Evolutionary conservation across 1,140 invertebrate genomes (phyloP), one percentile per base, ranked within the genome.

Genomic region (Aphaenogaster rudis): DNA sequence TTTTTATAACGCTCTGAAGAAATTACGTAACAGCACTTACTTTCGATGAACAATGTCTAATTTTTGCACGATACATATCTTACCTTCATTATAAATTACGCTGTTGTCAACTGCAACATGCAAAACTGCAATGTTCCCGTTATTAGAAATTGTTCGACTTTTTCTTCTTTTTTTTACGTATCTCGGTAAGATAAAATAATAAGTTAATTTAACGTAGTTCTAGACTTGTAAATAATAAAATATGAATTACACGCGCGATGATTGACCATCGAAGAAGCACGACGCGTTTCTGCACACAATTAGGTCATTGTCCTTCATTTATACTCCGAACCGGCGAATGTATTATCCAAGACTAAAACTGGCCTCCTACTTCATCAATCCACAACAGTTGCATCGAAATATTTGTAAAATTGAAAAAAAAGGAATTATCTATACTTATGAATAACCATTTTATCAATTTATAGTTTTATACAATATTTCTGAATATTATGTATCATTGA

Each of bases 231-330:
- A 86, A 90, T 86, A 86, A 77, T 52, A 17, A 64, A 82, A 28
- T 52, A 78, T 42, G 59, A 52, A 72, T 72, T 57, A 6, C 72
- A 42, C 71, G 72, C 50, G 59, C 66, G 74, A 59, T 87, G 91
- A 93, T 93, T 92, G 93, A 89, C 36, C 78, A 87, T 71, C 72
- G 79, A 93, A 90, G 92, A 93, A 94, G 93, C 94, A 92, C 92
- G 91, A 88, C 90, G 90, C 91, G 92, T 94, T 28, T 95, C 94
- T 95, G 93, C 90, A 91, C 92, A 86, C 94, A 95, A 95, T 94
- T 95, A 94, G 94, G 94, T 95, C 94, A 95, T 94, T 94, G 94
- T 94, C 93, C 94, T 94, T 93, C 93, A 94, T 95, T 94, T 95
- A 95, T 95, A 95, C 94, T 91, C 84, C 67, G 88, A 88, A 88